Conservation (phyloP, 2,797 vertebrate genomes). For the Gymnopithys bicolor region DNA sequence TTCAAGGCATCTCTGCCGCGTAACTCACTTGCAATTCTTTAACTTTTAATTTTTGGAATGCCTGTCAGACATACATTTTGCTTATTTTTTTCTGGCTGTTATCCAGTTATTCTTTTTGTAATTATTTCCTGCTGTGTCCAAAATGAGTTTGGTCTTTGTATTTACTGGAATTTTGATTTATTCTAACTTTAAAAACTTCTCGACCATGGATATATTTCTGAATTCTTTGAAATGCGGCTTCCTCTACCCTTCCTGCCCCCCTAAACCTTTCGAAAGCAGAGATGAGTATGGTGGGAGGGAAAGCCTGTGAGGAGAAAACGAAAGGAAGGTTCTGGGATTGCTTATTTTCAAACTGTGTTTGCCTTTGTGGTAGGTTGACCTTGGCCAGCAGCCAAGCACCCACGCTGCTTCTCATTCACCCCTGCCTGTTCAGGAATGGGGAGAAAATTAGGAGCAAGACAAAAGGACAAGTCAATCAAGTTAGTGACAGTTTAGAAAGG, state of each 20-base stretch:
- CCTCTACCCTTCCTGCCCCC: neutral
- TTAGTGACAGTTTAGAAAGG: neutral
- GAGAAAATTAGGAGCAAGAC: neutral
- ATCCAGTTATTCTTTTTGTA: neutral
- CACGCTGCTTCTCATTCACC: neutral
- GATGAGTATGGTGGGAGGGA: neutral
- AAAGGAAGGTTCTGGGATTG: neutral
- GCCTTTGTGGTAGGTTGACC: neutral
- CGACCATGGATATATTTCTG: neutral
- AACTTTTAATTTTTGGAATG: neutral
- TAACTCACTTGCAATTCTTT: neutral
- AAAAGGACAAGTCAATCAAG: neutral
- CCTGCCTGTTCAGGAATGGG: neutral
- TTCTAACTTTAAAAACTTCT: neutral
- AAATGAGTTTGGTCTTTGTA: neutral
- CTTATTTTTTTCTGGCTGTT: neutral
- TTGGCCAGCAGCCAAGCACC: neutral
- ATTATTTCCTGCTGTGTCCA: neutral
- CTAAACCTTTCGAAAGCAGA: neutral
- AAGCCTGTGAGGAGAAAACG: neutral
- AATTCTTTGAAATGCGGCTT: neutral
- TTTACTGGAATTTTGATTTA: neutral
- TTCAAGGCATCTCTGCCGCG: neutral
- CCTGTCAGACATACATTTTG: neutral
- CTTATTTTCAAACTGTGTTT: neutral